Percentiles rank a stretch among this genome's conserved stretches.
phyloP scores from a whole-genome alignment of 1,140 invertebrate species.

The Matsumurasca onukii region DNA sequence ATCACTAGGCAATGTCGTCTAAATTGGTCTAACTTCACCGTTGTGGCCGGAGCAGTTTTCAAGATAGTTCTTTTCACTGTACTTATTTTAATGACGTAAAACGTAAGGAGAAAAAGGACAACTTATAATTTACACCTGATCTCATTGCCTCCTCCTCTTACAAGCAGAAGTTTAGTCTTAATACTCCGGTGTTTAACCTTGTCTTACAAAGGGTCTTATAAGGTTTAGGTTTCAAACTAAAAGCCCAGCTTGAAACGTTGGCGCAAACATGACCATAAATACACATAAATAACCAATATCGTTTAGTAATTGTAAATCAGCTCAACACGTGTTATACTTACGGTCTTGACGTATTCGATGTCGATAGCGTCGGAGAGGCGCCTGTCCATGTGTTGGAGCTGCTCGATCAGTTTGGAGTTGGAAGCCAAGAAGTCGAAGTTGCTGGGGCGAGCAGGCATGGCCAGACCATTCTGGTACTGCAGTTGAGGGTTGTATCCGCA shows the following conservation, averaged over 20 bases:
- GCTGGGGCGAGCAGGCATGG: slow-evolving; percentile 30
- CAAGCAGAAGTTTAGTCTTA: not conserved
- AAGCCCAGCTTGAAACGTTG: no score
- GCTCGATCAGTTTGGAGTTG: slow-evolving; percentile 25
- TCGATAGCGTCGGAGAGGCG: slow-evolving; percentile 26
- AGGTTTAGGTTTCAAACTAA: no score
- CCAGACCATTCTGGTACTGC: slow-evolving; percentile 32
- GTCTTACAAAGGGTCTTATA: not conserved
- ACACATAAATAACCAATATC: not conserved
- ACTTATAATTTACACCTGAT: not conserved
- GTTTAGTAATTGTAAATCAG: not conserved
- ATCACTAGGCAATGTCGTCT: not conserved
- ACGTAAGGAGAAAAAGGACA: not conserved
- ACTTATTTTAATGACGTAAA: not conserved
- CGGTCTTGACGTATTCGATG: slow-evolving; percentile 2
- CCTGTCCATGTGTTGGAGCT: slow-evolving; percentile 23
- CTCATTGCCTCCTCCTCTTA: not conserved
- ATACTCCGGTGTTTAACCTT: not conserved
- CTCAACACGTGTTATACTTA: not conserved
- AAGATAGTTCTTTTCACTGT: no score
- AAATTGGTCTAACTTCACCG: not conserved
- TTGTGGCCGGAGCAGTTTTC: not conserved
- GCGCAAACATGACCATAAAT: no score
- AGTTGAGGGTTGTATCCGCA: slow-evolving; percentile 37
- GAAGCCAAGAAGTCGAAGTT: slow-evolving; percentile 26